These are phyloP conservation scores for Typhlichthys eigenmanni DNA, from an alignment of 2,797 vertebrate species.

Conservation along the genomic window DNA sequence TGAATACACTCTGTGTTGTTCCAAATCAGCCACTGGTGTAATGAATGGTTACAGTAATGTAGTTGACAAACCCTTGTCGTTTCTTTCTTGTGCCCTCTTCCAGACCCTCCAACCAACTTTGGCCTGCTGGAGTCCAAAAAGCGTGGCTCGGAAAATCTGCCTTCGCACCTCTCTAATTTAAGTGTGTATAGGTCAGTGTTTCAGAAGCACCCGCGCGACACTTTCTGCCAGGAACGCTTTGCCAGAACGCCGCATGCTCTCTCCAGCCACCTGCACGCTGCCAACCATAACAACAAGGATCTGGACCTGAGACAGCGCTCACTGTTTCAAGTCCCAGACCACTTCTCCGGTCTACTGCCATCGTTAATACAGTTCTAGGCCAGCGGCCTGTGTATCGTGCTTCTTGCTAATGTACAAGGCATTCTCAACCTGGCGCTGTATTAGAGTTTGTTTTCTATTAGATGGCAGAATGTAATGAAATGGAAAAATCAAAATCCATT, in stretches of 20 bases:
- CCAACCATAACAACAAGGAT: conserved; percentile 58
- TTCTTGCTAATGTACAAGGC: conserved; percentile 25
- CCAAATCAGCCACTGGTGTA: conserved; percentile 49
- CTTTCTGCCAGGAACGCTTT: conserved; percentile 50
- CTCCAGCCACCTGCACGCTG: conserved; percentile 54
- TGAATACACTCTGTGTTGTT: conserved; percentile 33
- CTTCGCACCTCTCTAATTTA: conserved; percentile 27
- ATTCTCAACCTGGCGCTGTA: conserved; percentile 16
- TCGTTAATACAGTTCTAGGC: conserved; percentile 25
- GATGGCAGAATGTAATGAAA: conserved; percentile 5
- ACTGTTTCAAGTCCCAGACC: conserved; percentile 60
- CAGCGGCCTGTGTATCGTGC: neutral
- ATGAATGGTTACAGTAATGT: conserved; percentile 52
- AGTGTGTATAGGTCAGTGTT: conserved; percentile 74
- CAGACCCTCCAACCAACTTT: conserved; percentile 79
- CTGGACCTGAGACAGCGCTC: conserved; percentile 54
- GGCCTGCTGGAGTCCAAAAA: conserved; percentile 66
- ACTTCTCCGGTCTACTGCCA: conserved; percentile 27
- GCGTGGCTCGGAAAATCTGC: conserved; percentile 45
- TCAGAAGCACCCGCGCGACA: conserved; percentile 47
- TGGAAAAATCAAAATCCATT: conserved; percentile 34
- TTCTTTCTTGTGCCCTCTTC: conserved; percentile 21
- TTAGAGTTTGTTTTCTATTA: conserved; percentile 11
- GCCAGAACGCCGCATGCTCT: conserved; percentile 49
- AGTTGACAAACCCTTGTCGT: conserved; percentile 41